A percentile compares a stretch with the other conserved stretches of the same genome.
Conservation (phyloP, 2,888 invertebrate species). For the Cephus spinipes region DNA sequence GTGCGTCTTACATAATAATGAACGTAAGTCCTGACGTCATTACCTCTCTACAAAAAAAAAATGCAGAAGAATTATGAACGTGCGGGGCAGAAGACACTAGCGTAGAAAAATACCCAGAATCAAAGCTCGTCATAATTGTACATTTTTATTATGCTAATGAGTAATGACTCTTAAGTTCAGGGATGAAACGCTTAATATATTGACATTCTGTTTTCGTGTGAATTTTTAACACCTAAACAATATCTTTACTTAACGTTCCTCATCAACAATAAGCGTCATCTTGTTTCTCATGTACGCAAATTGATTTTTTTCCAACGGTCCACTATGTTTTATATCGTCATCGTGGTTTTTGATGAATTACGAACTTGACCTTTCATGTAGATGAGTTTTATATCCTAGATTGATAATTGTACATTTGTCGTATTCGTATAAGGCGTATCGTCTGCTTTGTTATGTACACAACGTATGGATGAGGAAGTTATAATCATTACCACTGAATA, state of each 20-base stretch:
- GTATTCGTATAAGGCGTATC: background rate
- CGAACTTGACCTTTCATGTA: background rate
- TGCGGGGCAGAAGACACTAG: background rate
- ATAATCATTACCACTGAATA: background rate
- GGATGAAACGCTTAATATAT: background rate
- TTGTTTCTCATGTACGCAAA: background rate
- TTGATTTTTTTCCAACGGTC: background rate
- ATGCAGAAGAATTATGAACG: background rate
- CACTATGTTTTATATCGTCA: background rate
- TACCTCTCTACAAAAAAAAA: background rate
- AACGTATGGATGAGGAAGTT: background rate
- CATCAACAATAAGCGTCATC: background rate
- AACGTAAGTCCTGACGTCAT: background rate
- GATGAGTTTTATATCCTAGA: background rate
- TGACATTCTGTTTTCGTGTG: background rate
- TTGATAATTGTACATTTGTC: background rate
- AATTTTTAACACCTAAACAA: background rate
- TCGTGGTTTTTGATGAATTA: background rate
- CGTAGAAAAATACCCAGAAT: background rate
- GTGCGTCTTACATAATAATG: background rate
- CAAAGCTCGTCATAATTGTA: background rate
- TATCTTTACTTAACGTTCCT: too few relatives aligned
- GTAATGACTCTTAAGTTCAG: background rate
- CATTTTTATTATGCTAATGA: background rate
- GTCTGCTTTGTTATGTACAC: background rate